Evolutionary conservation across 1,140 invertebrate genomes (phyloP), one percentile per base, ranked within the genome.

Genomic region (Drosophila ambigua): DNA sequence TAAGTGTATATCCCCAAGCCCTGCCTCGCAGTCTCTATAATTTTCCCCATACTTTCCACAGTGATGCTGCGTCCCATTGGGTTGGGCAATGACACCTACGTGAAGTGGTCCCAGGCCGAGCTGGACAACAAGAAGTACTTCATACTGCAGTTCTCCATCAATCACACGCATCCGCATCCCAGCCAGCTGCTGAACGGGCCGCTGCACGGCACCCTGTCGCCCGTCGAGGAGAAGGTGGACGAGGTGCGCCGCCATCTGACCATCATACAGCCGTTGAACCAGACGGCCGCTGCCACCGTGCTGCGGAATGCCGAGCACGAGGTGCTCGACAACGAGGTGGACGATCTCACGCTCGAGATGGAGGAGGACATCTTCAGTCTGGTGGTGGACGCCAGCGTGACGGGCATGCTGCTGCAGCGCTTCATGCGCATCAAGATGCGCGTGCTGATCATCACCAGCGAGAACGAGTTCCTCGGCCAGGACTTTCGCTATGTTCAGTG

Each of bases 401-500:
- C 91, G 3, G 91, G 91, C 3, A 60, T 92, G 20, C 71, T 92
- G 8, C 39, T 92, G 50, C 80, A 90, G 50, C 80, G 91, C 15
- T 90, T 90, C 16, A 64, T 48, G 15, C 68, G 81, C n/a, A 77
- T 92, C 15, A 90, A 89, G 52, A 90, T 92, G 67, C 72, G 91
- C 6, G 87, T 92, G 23, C 64, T 92, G 2, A 80, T 91, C 49
- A 90, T 92, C 5, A 91, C 83, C 45, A 72, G 69, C 35, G 89
- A 90, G 57, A 92, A 92, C 26, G 90, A 91, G 55, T 72, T 77
- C 49, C 68, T 92, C 0, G 59, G 76, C 6, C 91, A 92, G 67
- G 91, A 92, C 72, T 90, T 91, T 78, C 82, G 87, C 59, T 91
- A 91, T 64, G 82, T 92, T n/a, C 85, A 91, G 58, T 92, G 91